Evolutionary conservation across 2,888 invertebrate genomes (phyloP).

Genomic region (Cheilosia grossa): DNA sequence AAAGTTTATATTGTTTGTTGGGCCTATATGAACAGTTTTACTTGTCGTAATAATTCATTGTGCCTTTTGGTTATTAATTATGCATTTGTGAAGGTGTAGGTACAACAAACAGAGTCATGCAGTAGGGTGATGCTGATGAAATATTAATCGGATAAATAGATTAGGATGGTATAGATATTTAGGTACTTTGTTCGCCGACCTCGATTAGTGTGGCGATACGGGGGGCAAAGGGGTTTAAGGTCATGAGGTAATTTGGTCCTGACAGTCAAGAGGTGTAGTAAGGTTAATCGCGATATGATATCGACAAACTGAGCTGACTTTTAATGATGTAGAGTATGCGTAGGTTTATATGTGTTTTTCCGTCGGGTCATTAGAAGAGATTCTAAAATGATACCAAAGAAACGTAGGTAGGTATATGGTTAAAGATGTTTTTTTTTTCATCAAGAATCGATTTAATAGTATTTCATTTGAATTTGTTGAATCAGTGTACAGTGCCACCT

Average conservation of each 20-base stretch:
- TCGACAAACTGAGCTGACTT: no score
- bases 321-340: no score
- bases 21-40: not conserved
- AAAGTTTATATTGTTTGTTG: constrained; percentile 33
- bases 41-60: constrained; percentile 35
- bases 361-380: no score
- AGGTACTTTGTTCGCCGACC: constrained; percentile 9
- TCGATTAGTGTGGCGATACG: constrained; percentile 13
- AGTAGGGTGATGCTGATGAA: constrained; percentile 24
- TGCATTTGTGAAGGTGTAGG: constrained; percentile 43
- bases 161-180: constrained; percentile 43
- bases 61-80: constrained; percentile 53
- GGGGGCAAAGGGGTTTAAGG: not conserved
- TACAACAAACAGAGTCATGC: constrained; percentile 1
- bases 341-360: no score
- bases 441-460: no score
- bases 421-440: no score
- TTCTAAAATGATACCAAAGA: no score
- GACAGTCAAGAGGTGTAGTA: no score
- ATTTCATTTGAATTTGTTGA: no score
- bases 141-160: constrained; percentile 61
- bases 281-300: no score
- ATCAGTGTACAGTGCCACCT: no score
- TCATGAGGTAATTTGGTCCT: not conserved
- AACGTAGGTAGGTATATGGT: no score